phyloP scores from a whole-genome alignment of 2,797 vertebrate species.

The Enteromius argenteus region DNA sequence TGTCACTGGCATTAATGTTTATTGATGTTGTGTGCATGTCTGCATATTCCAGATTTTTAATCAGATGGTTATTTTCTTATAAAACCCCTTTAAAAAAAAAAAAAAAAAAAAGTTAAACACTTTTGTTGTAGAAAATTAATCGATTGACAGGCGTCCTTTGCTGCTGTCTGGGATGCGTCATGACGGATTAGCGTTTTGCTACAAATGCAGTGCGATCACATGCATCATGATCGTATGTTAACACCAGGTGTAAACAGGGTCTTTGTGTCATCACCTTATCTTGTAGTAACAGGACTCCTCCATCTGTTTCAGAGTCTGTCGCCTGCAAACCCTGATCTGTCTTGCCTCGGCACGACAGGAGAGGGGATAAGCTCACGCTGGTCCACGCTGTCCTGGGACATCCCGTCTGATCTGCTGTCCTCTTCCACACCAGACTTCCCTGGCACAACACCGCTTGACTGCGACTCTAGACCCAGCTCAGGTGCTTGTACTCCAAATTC shows the following conservation, averaged over 20 bases:
- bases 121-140: background rate
- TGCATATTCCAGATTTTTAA: background rate
- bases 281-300: constrained; percentile 53
- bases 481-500: constrained; percentile 70
- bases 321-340: constrained; percentile 64
- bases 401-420: constrained; percentile 79
- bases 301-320: constrained; percentile 68
- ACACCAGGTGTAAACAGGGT: background rate
- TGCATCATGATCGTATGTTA: background rate
- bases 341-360: constrained; percentile 67
- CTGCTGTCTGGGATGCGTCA: background rate
- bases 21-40: background rate
- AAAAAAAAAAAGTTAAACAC: too few relatives aligned
- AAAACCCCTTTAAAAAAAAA: background rate
- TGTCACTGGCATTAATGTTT: constrained; percentile 1
- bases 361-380: constrained; percentile 75
- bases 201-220: background rate
- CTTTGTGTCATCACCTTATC: constrained; percentile 38
- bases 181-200: background rate
- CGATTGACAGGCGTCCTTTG: background rate
- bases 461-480: constrained; percentile 88
- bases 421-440: constrained; percentile 76
- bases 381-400: constrained; percentile 83
- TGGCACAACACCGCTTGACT: constrained; percentile 71
- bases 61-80: background rate